Conservation (phyloP, 2,113 vertebrate genomes). For the Larimichthys polyactis region DNA sequence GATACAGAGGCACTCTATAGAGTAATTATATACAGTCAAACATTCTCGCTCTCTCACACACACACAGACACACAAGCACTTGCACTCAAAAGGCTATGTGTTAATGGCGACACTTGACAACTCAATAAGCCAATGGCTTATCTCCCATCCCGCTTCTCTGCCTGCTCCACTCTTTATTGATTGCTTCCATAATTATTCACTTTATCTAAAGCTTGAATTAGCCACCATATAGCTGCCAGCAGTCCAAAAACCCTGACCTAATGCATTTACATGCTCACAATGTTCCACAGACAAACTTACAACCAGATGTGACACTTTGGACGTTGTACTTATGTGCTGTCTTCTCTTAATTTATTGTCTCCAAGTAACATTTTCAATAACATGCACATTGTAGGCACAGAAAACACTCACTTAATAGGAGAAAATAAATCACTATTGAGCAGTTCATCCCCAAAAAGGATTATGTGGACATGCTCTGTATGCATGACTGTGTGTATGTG, state of each 20-base stretch:
- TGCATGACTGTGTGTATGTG: background rate
- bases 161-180: constrained; percentile 74
- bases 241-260: constrained; percentile 32
- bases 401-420: background rate
- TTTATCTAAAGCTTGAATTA: constrained; percentile 78
- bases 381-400: background rate
- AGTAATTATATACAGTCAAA: constrained; percentile 67
- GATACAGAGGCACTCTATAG: constrained; percentile 57
- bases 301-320: background rate
- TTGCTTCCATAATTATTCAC: constrained; percentile 79
- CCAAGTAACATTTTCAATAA: background rate
- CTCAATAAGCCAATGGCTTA: constrained; percentile 82
- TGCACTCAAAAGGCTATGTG: constrained; percentile 59
- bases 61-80: constrained; percentile 34
- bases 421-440: constrained; percentile 8
- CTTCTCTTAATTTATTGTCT: background rate
- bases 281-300: constrained; percentile 12
- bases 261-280: constrained; percentile 15
- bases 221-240: constrained; percentile 40
- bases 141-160: constrained; percentile 62
- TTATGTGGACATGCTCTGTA: background rate
- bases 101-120: constrained; percentile 80
- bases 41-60: constrained; percentile 26
- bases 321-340: background rate
- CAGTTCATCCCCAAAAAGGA: background rate